A percentile compares a stretch with the other conserved stretches of the same genome.
Evolutionary conservation across 2,113 vertebrate species (phyloP).

Genomic region (Chrysochloris asiatica): DNA sequence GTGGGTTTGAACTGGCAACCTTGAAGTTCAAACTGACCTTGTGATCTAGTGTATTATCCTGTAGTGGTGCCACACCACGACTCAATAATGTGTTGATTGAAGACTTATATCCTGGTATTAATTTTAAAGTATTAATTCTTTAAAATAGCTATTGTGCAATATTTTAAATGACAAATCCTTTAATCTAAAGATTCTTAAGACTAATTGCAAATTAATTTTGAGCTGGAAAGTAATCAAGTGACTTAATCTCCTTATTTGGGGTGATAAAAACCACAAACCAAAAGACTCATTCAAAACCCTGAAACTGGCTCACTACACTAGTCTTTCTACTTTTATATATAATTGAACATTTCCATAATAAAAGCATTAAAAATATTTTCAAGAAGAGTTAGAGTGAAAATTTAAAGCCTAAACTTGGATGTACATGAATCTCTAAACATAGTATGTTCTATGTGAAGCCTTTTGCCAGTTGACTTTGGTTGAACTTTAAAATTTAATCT

Average conservation of each 20-base stretch:
- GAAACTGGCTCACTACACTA: neutral
- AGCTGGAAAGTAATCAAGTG: neutral
- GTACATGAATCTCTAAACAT: constrained; percentile 34
- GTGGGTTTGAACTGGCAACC: too few relatives aligned
- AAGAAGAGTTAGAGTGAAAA: constrained; percentile 8
- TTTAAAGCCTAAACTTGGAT: constrained; percentile 31
- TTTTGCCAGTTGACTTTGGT: constrained; percentile 20
- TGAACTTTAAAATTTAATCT: constrained; percentile 44
- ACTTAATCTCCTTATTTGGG: neutral
- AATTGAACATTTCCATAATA: neutral
- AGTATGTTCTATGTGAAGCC: neutral
- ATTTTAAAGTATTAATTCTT: constrained; percentile 11
- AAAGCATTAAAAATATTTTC: constrained; percentile 27
- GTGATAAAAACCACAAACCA: constrained; percentile 33
- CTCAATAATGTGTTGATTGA: neutral
- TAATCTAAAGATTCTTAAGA: constrained; percentile 6
- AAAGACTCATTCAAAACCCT: constrained; percentile 19
- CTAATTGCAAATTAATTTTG: constrained; percentile 33
- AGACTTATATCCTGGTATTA: neutral
- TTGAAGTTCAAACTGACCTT: too few relatives aligned
- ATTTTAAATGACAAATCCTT: constrained; percentile 38
- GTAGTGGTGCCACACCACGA: neutral
- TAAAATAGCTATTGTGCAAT: constrained; percentile 22
- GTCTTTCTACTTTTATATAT: constrained; percentile 8
- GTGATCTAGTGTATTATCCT: too few relatives aligned